Conservation (phyloP, 2,888 invertebrate species). For the Clivina fossor region DNA sequence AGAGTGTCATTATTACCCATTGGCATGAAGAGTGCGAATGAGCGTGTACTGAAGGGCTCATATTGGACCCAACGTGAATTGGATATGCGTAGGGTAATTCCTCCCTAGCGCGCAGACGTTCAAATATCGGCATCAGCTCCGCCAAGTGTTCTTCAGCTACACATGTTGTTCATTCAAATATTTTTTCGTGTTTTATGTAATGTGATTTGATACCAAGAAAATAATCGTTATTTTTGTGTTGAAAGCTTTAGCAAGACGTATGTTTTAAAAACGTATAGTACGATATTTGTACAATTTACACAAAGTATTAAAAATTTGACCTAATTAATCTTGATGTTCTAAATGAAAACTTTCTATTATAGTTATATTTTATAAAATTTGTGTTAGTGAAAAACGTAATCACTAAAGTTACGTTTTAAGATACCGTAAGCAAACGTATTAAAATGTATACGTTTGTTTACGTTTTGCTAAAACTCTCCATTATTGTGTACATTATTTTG, state of each 20-base stretch:
- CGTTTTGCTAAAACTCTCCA: no score
- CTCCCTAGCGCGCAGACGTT: constrained; percentile 87
- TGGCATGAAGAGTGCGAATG: constrained; percentile 68
- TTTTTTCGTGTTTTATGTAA: neutral
- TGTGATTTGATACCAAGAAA: neutral
- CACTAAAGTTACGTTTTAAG: no score
- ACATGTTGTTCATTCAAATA: constrained; percentile 24
- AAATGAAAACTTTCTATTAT: no score
- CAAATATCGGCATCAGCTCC: constrained; percentile 95
- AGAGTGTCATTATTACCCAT: constrained; percentile 74
- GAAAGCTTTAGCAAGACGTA: neutral
- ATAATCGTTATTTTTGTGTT: constrained; percentile 4
- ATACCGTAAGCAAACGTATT: no score
- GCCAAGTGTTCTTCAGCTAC: constrained; percentile 93
- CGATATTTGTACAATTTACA: constrained; percentile 8
- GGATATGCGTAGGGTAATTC: constrained; percentile 90
- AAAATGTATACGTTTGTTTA: no score
- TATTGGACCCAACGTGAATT: constrained; percentile 77
- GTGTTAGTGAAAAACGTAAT: no score
- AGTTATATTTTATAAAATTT: no score
- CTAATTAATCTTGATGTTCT: no score
- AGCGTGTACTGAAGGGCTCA: constrained; percentile 64
- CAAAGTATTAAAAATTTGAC: neutral
- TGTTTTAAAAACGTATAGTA: no score
- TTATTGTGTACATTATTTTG: no score